Evolutionary conservation across 2,797 vertebrate species (phyloP), one percentile per base, ranked within the genome.

Genomic region (Pseudocheirus occidentalis): DNA sequence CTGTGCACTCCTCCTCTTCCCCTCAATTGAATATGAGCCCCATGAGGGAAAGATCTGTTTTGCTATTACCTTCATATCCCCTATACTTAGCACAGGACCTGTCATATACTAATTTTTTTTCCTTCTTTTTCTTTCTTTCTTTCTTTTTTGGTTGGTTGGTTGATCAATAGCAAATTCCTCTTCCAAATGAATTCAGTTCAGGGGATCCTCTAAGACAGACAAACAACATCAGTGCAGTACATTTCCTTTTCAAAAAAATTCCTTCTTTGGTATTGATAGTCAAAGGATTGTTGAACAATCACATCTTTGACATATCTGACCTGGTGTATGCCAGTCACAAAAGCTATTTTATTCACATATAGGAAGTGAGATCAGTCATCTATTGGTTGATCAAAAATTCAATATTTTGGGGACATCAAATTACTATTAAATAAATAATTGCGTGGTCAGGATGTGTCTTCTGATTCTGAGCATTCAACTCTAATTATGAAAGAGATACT

Each of bases 381-480:
- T 40, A 81, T 3, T 24, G 40, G 21, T 81, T 46, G 40, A 9
- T 27, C 18, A 81, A 81, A 81, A 46, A 46, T 81, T 57, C 1
- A 34, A 58, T 54, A 90, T 5, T 29, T 24, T 18, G 46, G 62
- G 50, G 92, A 56, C 4, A 56, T 50, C 93, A 59, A 58, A 89
- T 93, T 90, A 73, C 9, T 16, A 46, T 92, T 94, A 31, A 1
- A 58, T 89, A 90, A 90, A 91, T 54, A 87, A 90, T 62, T 94
- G 12, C 5, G 27, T 57, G 53, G 54, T 54, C 91, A 92, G 93
- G 28, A 9, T 94, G 90, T 18, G 50, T 81, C 90, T 92, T 59
- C 46, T 58, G 40, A 96, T 50, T 92, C 56, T 34, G 73, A 46
- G 21, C 9, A 46, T 93, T 91, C 31, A 92, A 21, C 46, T 93